Evolutionary conservation across 2,797 vertebrate genomes (phyloP).

Genomic region (Novumbra hubbsi): DNA sequence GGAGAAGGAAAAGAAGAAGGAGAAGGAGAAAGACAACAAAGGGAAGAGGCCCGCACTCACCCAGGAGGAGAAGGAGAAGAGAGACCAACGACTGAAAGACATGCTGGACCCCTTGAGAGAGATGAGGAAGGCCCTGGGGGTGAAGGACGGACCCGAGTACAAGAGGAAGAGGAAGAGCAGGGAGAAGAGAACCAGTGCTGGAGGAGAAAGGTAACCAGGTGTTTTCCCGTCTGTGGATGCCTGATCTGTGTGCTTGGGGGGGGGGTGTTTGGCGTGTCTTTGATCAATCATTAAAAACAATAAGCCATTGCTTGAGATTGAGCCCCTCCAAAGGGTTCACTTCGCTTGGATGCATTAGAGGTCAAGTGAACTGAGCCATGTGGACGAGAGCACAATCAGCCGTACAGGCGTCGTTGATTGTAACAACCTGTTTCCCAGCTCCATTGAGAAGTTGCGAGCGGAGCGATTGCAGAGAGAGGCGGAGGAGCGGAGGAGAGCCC

Average conservation of each 20-base stretch:
- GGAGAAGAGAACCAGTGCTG: constrained; percentile 42
- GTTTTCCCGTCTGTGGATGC: not conserved
- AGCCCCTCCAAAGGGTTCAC: not conserved
- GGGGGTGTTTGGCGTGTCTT: not conserved
- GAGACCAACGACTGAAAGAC: constrained; percentile 79
- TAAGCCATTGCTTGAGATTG: not conserved
- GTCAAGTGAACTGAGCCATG: not conserved
- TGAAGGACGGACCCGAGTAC: constrained; percentile 64
- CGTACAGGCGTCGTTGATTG: not conserved
- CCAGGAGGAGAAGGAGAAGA: constrained; percentile 75
- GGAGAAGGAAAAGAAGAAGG: constrained; percentile 40
- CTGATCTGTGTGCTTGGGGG: not conserved
- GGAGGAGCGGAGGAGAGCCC: constrained; percentile 71
- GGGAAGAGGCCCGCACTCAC: constrained; percentile 53
- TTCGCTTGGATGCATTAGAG: not conserved
- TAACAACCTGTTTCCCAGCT: constrained; percentile 40
- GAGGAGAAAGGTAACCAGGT: constrained; percentile 57
- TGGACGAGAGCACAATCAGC: not conserved
- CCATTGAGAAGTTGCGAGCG: constrained; percentile 75
- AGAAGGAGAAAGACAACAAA: constrained; percentile 51
- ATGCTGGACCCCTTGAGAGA: constrained; percentile 81
- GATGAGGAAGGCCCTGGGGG: constrained; percentile 76
- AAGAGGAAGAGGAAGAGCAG: constrained; percentile 64
- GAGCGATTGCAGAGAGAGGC: constrained; percentile 80
- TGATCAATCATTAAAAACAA: not conserved